phyloP scores from a whole-genome alignment of 2,888 invertebrate genomes.

The Aphodius granarius region DNA sequence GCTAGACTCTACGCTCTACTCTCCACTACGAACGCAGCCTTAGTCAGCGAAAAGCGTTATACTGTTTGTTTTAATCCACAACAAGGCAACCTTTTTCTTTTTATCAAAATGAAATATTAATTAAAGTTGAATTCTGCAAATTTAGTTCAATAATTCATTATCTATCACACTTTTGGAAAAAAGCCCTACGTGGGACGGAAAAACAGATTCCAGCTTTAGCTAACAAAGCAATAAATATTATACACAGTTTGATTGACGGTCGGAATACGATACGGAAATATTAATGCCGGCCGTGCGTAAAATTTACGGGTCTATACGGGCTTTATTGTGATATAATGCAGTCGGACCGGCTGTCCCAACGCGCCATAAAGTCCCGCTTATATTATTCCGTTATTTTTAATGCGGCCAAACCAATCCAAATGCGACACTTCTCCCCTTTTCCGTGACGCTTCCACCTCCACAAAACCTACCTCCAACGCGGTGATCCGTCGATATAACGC shows the following conservation, averaged over 20 bases:
- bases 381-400: background rate
- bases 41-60: no score
- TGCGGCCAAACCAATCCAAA: background rate
- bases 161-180: no score
- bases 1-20: no score
- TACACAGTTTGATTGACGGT: conserved; percentile 17
- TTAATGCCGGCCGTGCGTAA: conserved; percentile 9
- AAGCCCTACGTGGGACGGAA: background rate
- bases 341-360: background rate
- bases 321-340: conserved; percentile 12
- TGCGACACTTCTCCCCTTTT: background rate
- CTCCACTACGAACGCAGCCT: no score
- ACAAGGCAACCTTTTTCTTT: no score
- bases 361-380: conserved; percentile 13
- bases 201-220: background rate
- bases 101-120: no score
- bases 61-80: no score
- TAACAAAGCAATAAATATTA: conserved; percentile 23
- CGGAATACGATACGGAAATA: conserved; percentile 16
- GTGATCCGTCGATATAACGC: background rate
- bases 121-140: no score
- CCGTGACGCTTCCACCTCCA: background rate
- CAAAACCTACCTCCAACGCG: background rate
- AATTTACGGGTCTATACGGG: conserved; percentile 14
- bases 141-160: no score